Evolutionary conservation across 2,797 vertebrate species (phyloP), one percentile per base, ranked within the genome.

Genomic region (Thamnophis elegans): DNA sequence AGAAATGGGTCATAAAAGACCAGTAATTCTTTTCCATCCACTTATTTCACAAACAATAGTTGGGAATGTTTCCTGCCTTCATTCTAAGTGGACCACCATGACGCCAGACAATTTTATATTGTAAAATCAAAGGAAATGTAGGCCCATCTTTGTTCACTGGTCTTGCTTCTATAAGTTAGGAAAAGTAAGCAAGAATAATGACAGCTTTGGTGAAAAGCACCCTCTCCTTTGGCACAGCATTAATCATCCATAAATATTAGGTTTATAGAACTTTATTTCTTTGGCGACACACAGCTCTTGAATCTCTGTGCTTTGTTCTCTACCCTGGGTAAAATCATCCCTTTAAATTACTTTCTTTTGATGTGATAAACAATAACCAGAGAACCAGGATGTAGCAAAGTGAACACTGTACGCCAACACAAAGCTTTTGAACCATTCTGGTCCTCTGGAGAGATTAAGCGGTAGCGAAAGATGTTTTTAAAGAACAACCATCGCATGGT

Each of bases 391-490:
- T 0, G 11, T 89, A 55, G n/a, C 4, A 90, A 42, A 68, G 6
- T 60, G 28, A 93, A 16, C 91, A 54, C 20, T 73, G 2, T 55
- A 53, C 90, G 32, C 26, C 56, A 5, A 9, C 0, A 0, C 2
- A 42, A 4, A 78, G 12, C 1, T 78, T 4, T 5, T 20, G 55
- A 90, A 82, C 28, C 7, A 26, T 32, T 82, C 13, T 28, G 26
- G 1, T 85, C 0, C 42, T 58, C n/a, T 13, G 55, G 91, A 56
- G 86, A 26, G 10, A 32, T 51, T 25, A 55, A 91, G 47, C 4
- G 11, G 28, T 12, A 0, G 0, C 7, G 1, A 12, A 73, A 68
- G 36, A 85, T 28, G 6, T 0, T 8, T 28, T 91, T 73, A 59
- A 36, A 92, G 5, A n/a, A 62, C 62, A 92, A 85, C 3, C 0